Conservation (phyloP, 2,113 vertebrate genomes). For the Oryzias woworae region DNA sequence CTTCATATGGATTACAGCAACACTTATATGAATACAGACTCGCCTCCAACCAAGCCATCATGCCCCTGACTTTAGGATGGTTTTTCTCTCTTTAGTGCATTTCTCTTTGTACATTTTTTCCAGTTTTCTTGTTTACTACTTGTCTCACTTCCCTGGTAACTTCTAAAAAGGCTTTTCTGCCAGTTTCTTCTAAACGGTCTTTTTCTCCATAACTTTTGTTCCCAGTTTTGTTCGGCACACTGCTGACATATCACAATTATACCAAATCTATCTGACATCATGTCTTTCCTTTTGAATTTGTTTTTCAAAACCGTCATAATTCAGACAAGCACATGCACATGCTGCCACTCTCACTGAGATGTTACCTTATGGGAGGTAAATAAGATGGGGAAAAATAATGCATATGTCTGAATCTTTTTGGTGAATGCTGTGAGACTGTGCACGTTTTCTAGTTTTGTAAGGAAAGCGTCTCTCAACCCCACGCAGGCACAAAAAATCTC, state of each 20-base stretch:
- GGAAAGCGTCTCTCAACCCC: too few species aligned
- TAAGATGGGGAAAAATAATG: slow-evolving; percentile 21
- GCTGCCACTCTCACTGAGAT: slow-evolving; percentile 30
- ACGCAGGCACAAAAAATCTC: too few species aligned
- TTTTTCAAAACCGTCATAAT: background rate
- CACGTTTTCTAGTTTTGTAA: background rate
- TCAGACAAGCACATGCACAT: slow-evolving; percentile 6
- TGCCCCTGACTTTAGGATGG: slow-evolving; percentile 11
- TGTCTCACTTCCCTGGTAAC: slow-evolving; percentile 19
- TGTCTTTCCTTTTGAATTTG: slow-evolving; percentile 5
- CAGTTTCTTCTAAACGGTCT: slow-evolving; percentile 11
- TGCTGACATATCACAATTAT: slow-evolving; percentile 14
- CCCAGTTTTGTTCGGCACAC: slow-evolving; percentile 15
- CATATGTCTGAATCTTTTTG: slow-evolving; percentile 9
- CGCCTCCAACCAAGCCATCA: slow-evolving; percentile 43
- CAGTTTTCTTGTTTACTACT: background rate
- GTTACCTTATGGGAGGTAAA: slow-evolving; percentile 25
- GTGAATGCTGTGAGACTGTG: slow-evolving; percentile 1
- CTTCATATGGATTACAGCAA: slow-evolving; percentile 53
- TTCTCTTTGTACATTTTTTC: slow-evolving; percentile 2
- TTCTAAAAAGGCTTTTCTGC: slow-evolving; percentile 3
- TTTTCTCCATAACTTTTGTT: slow-evolving; percentile 30
- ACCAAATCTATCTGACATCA: slow-evolving; percentile 25
- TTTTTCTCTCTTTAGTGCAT: slow-evolving; percentile 13
- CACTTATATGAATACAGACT: slow-evolving; percentile 55